A percentile compares a stretch with the other conserved stretches of the same genome.
Evolutionary conservation across 2,797 vertebrate genomes (phyloP).

Genomic region (Distichodus sexfasciatus): DNA sequence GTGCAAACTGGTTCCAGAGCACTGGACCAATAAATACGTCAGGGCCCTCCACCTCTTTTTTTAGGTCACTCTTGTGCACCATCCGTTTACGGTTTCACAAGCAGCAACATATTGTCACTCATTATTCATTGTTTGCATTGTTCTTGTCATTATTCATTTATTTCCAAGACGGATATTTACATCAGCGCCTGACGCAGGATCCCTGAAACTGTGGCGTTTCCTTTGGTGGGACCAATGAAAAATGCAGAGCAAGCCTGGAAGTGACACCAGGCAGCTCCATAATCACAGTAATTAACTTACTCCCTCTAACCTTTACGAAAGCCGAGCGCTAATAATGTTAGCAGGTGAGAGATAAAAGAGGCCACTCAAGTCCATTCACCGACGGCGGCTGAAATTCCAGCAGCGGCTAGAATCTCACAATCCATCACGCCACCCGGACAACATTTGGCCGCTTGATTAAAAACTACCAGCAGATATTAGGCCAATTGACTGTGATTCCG

Average conservation of each 20-base stretch:
- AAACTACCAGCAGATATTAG: conserved; percentile 25
- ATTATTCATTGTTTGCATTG: conserved; percentile 21
- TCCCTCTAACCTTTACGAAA: conserved; percentile 38
- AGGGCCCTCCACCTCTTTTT: conserved; percentile 27
- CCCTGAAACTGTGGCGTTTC: background rate
- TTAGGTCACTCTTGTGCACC: conserved; percentile 17
- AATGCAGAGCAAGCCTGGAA: conserved; percentile 24
- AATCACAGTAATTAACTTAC: conserved; percentile 35
- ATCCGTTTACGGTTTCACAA: background rate
- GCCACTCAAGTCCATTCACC: conserved; percentile 21
- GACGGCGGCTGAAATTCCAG: conserved; percentile 26
- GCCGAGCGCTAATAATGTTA: conserved; percentile 27
- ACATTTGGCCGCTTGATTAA: conserved; percentile 29
- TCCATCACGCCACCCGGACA: conserved; percentile 24
- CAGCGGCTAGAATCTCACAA: conserved; percentile 19
- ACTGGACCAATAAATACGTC: conserved; percentile 39
- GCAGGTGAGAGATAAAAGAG: conserved; percentile 25
- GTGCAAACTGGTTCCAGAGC: conserved; percentile 27
- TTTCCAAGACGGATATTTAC: background rate
- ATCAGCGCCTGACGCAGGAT: background rate
- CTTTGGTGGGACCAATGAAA: conserved; percentile 14
- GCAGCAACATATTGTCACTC: background rate
- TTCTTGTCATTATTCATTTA: conserved; percentile 13
- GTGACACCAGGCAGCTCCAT: conserved; percentile 27
- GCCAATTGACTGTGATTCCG: conserved; percentile 30